Evolutionary conservation across 2,888 invertebrate species (phyloP).

Genomic region (Cartodere bifasciata): DNA sequence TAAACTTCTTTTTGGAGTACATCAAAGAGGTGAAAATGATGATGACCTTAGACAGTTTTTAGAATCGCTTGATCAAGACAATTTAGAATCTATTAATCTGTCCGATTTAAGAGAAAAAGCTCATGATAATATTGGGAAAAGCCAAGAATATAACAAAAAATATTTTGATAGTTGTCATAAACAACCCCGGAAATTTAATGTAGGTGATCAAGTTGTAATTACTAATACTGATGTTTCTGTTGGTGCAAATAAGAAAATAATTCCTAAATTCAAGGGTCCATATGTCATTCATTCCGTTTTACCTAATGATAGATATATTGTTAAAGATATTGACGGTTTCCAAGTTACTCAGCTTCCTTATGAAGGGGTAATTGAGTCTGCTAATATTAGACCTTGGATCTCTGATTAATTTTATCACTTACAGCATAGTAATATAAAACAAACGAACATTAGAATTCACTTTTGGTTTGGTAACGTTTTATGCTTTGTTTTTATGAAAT

Average conservation of each 20-base stretch:
- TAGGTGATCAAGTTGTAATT: slow-evolving; percentile 17
- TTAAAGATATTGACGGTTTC: slow-evolving; percentile 17
- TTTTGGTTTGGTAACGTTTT: too few species aligned
- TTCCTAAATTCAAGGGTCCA: slow-evolving; percentile 17
- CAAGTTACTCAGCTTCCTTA: slow-evolving; percentile 16
- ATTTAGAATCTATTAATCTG: slow-evolving; percentile 14
- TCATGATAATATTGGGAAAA: slow-evolving; percentile 13
- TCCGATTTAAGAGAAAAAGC: slow-evolving; percentile 12
- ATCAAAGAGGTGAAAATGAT: slow-evolving; percentile 17
- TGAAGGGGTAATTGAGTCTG: too few species aligned
- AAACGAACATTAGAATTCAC: too few species aligned
- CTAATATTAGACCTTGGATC: too few species aligned
- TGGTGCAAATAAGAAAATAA: slow-evolving; percentile 17
- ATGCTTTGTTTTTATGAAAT: too few species aligned
- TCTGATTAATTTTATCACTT: too few species aligned
- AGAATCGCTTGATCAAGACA: slow-evolving; percentile 8
- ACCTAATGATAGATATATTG: slow-evolving; percentile 16
- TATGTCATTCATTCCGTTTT: slow-evolving; percentile 13
- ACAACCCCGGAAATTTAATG: slow-evolving; percentile 12
- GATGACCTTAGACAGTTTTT: slow-evolving; percentile 15
- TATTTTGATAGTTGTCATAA: slow-evolving; percentile 21
- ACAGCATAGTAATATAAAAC: too few species aligned
- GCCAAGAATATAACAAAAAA: slow-evolving; percentile 17
- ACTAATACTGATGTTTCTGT: slow-evolving; percentile 16
- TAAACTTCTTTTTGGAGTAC: slow-evolving; percentile 19